A percentile compares a stretch with the other conserved stretches of the same genome.
phyloP scores from a whole-genome alignment of 2,113 vertebrate genomes.

The Hippopotamus amphibius region DNA sequence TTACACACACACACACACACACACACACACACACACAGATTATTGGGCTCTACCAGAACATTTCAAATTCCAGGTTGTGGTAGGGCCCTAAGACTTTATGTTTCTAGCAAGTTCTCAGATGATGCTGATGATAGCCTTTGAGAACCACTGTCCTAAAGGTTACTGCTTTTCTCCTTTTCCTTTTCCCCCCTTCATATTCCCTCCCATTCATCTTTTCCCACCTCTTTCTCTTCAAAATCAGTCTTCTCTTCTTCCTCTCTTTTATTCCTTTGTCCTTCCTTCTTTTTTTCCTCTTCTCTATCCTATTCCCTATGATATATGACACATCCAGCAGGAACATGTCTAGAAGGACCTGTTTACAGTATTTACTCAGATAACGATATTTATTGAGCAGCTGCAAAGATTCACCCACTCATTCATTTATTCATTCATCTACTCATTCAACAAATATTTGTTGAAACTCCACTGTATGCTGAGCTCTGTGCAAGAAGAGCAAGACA shows the following conservation, averaged over 20 bases:
- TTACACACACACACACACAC: not conserved
- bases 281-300: not conserved
- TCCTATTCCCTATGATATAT: not conserved
- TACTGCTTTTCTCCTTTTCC: too few species aligned
- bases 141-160: not conserved
- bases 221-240: not conserved
- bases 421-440: not conserved
- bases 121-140: not conserved
- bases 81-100: not conserved
- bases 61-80: not conserved
- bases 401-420: not conserved
- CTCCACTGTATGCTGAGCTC: not conserved
- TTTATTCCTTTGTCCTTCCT: not conserved
- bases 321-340: not conserved
- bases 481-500: not conserved
- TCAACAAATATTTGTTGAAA: constrained; percentile 44
- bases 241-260: not conserved
- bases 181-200: not conserved
- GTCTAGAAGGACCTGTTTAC: constrained; percentile 15
- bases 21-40: not conserved
- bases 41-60: not conserved
- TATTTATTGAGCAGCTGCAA: constrained; percentile 1
- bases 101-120: constrained; percentile 1
- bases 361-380: not conserved
- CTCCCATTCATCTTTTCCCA: not conserved